Evolutionary conservation across 1,140 invertebrate genomes (phyloP).

Genomic region (Pemphigus obesinymphae): DNA sequence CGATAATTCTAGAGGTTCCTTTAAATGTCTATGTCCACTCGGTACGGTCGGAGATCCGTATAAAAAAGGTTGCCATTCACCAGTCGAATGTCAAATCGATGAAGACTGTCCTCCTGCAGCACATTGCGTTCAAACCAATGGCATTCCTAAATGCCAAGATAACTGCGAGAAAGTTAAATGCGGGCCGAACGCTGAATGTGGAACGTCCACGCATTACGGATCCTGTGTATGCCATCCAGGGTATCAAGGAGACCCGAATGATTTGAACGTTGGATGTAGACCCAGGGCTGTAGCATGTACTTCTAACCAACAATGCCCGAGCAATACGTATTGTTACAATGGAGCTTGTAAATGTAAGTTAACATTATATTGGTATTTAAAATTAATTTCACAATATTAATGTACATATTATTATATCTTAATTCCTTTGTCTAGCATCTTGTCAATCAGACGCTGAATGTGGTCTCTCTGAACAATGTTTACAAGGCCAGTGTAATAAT

Average conservation of each 20-base stretch:
- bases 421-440: conserved; percentile 57
- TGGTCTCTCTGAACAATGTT: conserved; percentile 68
- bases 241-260: conserved; percentile 73
- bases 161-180: conserved; percentile 76
- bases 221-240: conserved; percentile 83
- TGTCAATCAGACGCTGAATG: conserved; percentile 79
- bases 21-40: conserved; percentile 69
- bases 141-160: conserved; percentile 24
- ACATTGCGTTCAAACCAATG: conserved; percentile 74
- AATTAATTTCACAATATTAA: background rate
- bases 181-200: conserved; percentile 85
- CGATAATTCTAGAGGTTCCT: conserved; percentile 70
- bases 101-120: conserved; percentile 80
- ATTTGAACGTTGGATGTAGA: conserved; percentile 66
- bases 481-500: conserved; percentile 76
- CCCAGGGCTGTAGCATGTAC: conserved; percentile 68
- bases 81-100: conserved; percentile 73
- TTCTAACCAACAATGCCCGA: conserved; percentile 65
- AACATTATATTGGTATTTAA: background rate
- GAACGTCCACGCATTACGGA: conserved; percentile 68
- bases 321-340: conserved; percentile 76
- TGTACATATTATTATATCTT: background rate
- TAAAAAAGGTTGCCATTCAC: conserved; percentile 60
- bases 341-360: conserved; percentile 70
- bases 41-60: conserved; percentile 71